Evolutionary conservation across 2,888 invertebrate species (phyloP), one percentile per base, ranked within the genome.

Genomic region (Catotricha subobsoleta): DNA sequence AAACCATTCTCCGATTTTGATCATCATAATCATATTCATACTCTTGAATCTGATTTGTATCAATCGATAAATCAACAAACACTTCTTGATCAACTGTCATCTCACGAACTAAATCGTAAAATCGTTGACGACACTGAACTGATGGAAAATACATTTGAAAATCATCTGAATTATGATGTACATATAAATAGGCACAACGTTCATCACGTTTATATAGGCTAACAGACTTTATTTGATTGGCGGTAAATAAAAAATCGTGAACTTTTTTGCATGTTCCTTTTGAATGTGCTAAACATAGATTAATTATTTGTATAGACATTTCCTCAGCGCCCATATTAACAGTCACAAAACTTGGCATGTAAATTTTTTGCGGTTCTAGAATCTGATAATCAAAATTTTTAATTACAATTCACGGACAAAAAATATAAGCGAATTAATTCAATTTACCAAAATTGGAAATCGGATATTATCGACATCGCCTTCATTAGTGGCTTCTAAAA

Each of bases 131-230:
- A 57, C 84, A 87, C 34, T 74, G 71, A 47, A 80, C 76, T 2
- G 95, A 94, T 2, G 98, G 92, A 52, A 98, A 81, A 62, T 82
- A 94, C 65, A 98, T 90, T 73, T 97, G 95, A 67, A 98, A 98
- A 65, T 97, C 95, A 55, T 95, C 94, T 0, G 94, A 94, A 60
- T 97, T 95, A 61, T 94, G 87, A 60, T 91, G 86, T 27, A 98
- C 97, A 62, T 98, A 99, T 0, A 99, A 69, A 61, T 95, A 95
- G 10, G 97, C 72, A 48, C 94, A 94, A 15, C 95, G 72, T 55
- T 92, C 88, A 61, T 98, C 97, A 31, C 94, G 74, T 62, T 94
- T 95, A 64, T 94, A 97, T 45, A 92, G 68, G 65, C 92, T 90
- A 6, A 63, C 62, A 1, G 62, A 63, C 51, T 63, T 63, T 7